Base-by-base conservation (phyloP, 2,113 vertebrate species). In the Apodemus speciosus region DNA sequence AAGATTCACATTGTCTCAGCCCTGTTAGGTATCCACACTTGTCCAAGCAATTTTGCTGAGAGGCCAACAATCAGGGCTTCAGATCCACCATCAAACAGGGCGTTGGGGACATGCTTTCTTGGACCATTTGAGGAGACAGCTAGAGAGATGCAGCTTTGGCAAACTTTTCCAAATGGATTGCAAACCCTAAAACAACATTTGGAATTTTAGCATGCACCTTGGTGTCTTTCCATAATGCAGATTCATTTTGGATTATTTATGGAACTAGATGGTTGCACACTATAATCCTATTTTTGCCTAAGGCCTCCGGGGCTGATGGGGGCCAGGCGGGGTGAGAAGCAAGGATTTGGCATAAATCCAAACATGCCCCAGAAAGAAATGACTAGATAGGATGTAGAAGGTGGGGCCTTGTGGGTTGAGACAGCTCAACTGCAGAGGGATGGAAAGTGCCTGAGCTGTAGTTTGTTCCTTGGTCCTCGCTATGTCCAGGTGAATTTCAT, bases 171-270 rank as follows among this genome's bases (percentile, higher is more conserved):
- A 79, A 92, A 75, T 49, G n/a, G 79, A 80, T 84, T 32, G 43
- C 56, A 91, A 84, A 84, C n/a, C 71, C 51, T 91, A 20, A 53
- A 40, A 46, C 79, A 56, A 56, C 73, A 87, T 51, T 73, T 56
- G 92, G 84, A 77, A 87, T 86, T 91, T 84, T 53, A 92, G 43
- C 38, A 64, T 88, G 8, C 60, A 79, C 90, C 88, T 80, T 80
- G 87, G 58, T 49, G 9, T 0, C 53, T 84, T 96, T 93, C 77
- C 90, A 95, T 91, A 87, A 72, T 86, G 79, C 56, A 88, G 43
- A 95, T 64, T 87, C 80, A 35, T 91, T 95, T 93, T 88, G 95
- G 91, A 93, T 96, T 96, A 93, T 90, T 96, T 90, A 60, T 92
- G 38, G 86, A 80, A 64, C 56, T 32, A 43, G 71, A 64, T 86